Base-by-base conservation (phyloP, 1,140 invertebrate species). In the Aphelenchoides avenae region DNA sequence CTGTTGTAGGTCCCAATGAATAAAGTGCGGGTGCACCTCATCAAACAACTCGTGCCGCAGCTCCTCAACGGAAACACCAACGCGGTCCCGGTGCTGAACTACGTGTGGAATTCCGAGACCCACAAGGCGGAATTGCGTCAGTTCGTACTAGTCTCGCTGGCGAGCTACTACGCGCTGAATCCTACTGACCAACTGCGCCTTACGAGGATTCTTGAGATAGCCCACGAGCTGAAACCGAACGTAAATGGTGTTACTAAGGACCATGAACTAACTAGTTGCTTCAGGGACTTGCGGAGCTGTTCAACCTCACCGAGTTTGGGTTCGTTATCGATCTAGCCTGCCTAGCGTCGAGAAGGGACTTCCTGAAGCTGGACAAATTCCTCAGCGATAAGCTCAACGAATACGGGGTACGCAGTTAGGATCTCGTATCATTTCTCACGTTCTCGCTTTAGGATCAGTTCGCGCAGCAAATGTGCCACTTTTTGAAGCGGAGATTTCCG, bases 281-380 rank as follows among this genome's bases (percentile, higher is more conserved):
- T 57, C 54, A 51, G 80, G 91, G 91, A 0, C 77, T 96, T 1
- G 92, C 89, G 0, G 83, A 89, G 61, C 80, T 98, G n/a, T 79
- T 98, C 1, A 96, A 94, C 80, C 86, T 87, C 1, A 87, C 88
- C 56, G 88, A 88, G 0, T 92, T 92, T 80, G 84, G 88, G 15
- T 98, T 98, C 81, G 89, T 95, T 3, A 96, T 98, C 67, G 94
- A 98, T 80, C 80, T 98, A 46, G 92, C 94, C 0, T 97, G 92
- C 79, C 80, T 98, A 37, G 93, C 94, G 0, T 95, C 93, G 0
- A 80, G 93, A 54, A 80, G 94, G 49, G 94, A 96, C 78, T 98
- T 96, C 79, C 80, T 98, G 0, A 98, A 98, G 78, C 79, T 98
- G 5, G 94, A 98, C 76, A 98, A 98, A 78, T 98, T 94, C 92